Conservation (phyloP, 2,113 vertebrate species). For the Columbina picui region DNA sequence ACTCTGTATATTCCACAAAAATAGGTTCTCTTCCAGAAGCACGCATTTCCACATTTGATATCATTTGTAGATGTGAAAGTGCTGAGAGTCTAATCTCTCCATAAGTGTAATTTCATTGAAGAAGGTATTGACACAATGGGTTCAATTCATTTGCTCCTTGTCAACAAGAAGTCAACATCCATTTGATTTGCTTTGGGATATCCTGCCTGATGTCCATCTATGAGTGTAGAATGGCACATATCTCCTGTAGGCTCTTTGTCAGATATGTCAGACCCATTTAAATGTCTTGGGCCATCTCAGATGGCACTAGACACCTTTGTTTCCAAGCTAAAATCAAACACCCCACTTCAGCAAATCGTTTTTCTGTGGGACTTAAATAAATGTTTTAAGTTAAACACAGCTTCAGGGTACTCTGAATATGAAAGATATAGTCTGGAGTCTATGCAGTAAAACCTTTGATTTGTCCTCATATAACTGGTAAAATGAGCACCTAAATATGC, state of each 20-base stretch:
- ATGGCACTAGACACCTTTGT: background rate
- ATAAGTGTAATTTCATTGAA: background rate
- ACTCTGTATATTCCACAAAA: background rate
- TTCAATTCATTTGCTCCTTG: background rate
- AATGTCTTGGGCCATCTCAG: background rate
- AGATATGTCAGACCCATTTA: background rate
- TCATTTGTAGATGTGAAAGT: background rate
- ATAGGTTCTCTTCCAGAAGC: background rate
- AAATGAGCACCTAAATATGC: background rate
- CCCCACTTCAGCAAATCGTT: background rate
- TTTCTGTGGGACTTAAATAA: background rate
- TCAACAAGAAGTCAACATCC: background rate
- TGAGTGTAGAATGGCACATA: background rate
- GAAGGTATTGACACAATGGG: background rate
- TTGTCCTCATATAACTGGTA: background rate
- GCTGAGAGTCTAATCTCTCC: background rate
- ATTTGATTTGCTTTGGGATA: background rate
- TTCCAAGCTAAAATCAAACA: slow-evolving; percentile 7
- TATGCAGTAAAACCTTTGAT: background rate
- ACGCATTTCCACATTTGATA: background rate
- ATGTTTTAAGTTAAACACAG: background rate
- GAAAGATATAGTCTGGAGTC: background rate
- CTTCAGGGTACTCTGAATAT: background rate
- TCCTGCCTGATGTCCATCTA: background rate
- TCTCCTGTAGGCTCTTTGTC: background rate